A percentile compares a stretch with the other conserved stretches of the same genome.
These are phyloP conservation scores for Aporophyla nigra DNA, from an alignment of 2,888 invertebrate species.

Conservation along the genomic window DNA sequence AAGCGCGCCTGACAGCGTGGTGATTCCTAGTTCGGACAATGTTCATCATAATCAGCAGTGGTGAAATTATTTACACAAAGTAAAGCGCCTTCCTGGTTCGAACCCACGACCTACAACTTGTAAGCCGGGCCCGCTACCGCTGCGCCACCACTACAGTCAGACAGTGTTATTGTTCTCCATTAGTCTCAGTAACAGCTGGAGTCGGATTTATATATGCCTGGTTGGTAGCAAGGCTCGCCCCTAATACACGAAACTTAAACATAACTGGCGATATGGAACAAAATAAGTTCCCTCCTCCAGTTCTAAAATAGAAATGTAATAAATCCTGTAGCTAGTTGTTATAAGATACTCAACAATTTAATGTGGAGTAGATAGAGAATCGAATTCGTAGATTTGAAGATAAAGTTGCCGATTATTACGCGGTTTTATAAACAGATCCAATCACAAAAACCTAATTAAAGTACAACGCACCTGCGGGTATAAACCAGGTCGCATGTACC, in stretches of 20 bases:
- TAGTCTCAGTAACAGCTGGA: not conserved
- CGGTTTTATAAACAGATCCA: not conserved
- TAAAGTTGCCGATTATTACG: not conserved
- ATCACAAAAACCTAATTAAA: not conserved
- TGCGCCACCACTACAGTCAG: too few species aligned
- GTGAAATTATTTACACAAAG: too few species aligned
- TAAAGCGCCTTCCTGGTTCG: too few species aligned
- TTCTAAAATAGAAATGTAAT: too few species aligned
- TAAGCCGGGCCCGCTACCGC: too few species aligned
- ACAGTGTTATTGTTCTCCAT: not conserved
- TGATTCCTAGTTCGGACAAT: not conserved
- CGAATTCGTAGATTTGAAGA: not conserved
- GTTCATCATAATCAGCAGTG: too few species aligned
- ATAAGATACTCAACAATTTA: not conserved
- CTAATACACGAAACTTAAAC: not conserved
- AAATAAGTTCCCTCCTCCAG: not conserved
- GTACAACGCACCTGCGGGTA: not conserved
- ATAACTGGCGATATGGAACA: not conserved
- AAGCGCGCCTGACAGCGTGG: not conserved
- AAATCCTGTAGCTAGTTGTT: not conserved
- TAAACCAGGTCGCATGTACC: not conserved
- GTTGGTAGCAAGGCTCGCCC: not conserved
- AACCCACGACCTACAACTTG: too few species aligned
- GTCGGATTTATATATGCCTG: not conserved
- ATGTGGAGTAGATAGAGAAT: not conserved